Base-by-base conservation (phyloP, 2,888 invertebrate genomes). In the Plutella xylostella region DNA sequence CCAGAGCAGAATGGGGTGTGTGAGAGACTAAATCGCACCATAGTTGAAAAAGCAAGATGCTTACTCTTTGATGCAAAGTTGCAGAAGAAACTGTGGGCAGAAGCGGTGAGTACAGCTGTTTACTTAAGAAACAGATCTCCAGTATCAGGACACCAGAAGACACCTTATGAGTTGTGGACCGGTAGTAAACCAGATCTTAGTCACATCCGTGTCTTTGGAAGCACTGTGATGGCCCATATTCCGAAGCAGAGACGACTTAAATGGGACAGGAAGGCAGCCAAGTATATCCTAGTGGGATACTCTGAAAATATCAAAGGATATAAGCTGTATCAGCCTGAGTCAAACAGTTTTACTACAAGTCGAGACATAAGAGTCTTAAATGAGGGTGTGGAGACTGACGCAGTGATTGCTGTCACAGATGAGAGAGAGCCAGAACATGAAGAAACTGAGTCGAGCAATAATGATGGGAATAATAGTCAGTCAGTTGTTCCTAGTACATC, bases 181-280 rank as follows among this genome's bases (percentile, higher is more conserved):
- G n/a, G 7, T 28, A 28, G 11, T 6, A 28, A 28, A 28, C 28
- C 28, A 3, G 28, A 28, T 28, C 9, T 28, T 28, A 4, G 7
- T 28, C 28, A 28, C n/a, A 9, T 28, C 3, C 2, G 28, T 12
- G 28, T 28, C 3, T 28, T 28, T 28, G 28, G 28, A 6, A 28
- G 28, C n/a, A 28, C 9, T 3, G 28, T 28, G 11, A 28, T 28
- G 28, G n/a, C 9, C 9, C 28, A 28, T 4, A n/a, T 62, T 17
- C 59, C 60, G 2, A 63, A 65, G 45, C 55, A 56, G 46, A 62
- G 55, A 43, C 48, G 61, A 28, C 34, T 45, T 31, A 68, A 50
- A 28, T 50, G 50, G 50, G 50, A 50, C 14, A 46, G 28, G 18
- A 63, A 65, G 41, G 44, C 61, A 2, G 35, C 22, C 22, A 48